Percentiles rank a stretch among this genome's conserved stretches.
These are phyloP conservation scores for Eupithecia vulgata DNA, from an alignment of 2,888 invertebrate genomes.

Conservation along the genomic window DNA sequence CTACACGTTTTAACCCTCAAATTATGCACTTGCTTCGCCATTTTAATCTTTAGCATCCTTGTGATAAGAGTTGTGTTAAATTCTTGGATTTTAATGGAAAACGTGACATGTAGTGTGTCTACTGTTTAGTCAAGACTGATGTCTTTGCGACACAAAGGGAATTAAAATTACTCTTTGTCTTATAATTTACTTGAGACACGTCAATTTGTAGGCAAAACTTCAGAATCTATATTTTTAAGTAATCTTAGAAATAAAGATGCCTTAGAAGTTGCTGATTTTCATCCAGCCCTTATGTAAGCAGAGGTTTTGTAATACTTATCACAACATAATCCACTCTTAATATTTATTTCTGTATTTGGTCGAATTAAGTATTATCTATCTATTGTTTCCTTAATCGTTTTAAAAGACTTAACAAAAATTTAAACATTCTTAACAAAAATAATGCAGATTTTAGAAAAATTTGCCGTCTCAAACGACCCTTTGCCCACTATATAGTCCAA, in stretches of 20 bases:
- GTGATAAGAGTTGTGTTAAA: conserved; percentile 26
- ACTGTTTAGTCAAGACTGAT: conserved; percentile 45
- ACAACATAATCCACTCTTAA: too few relatives aligned
- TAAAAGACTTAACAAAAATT: too few relatives aligned
- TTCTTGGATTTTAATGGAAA: conserved; percentile 44
- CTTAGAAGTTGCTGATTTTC: neutral
- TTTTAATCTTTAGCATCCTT: conserved; percentile 25
- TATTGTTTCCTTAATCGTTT: too few relatives aligned
- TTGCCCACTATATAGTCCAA: too few relatives aligned
- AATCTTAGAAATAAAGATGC: neutral
- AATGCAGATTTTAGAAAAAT: too few relatives aligned
- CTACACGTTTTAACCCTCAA: conserved; percentile 45
- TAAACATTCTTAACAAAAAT: too few relatives aligned
- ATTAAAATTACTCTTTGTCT: conserved; percentile 38
- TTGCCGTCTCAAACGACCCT: too few relatives aligned
- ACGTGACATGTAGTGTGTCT: conserved; percentile 45
- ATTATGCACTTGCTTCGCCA: conserved; percentile 29
- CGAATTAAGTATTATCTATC: too few relatives aligned
- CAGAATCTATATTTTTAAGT: too few relatives aligned
- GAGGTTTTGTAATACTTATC: too few relatives aligned
- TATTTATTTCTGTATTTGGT: too few relatives aligned
- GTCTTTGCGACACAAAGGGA: conserved; percentile 48
- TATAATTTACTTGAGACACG: conserved; percentile 35
- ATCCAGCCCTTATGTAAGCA: neutral
- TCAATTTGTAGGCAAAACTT: neutral